Evolutionary conservation across 2,888 invertebrate species (phyloP).

Genomic region (Eulithis testata): DNA sequence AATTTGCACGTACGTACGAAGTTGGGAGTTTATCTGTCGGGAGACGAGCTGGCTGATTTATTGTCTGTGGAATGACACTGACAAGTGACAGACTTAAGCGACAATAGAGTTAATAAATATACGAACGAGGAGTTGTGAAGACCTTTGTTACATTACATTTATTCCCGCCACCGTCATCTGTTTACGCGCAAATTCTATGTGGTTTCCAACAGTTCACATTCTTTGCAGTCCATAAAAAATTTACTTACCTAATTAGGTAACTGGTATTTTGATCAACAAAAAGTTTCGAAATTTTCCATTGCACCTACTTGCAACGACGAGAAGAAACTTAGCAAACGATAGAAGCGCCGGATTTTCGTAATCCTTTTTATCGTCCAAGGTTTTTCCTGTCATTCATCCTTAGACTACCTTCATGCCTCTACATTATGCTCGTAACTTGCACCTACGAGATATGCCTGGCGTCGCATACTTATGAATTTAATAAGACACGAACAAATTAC

Average conservation of each 20-base stretch:
- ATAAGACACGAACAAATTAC: constrained; percentile 75
- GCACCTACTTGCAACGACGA: too few species aligned
- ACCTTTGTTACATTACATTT: too few species aligned
- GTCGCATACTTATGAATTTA: constrained; percentile 76
- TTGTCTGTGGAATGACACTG: constrained; percentile 42
- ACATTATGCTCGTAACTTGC: constrained; percentile 47
- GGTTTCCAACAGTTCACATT: too few species aligned
- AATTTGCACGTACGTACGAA: constrained; percentile 59
- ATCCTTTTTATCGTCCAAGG: constrained; percentile 24
- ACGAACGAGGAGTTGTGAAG: neutral
- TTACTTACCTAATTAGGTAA: too few species aligned
- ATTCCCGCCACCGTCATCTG: too few species aligned
- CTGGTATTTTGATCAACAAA: too few species aligned
- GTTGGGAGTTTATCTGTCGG: constrained; percentile 55
- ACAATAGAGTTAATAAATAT: constrained; percentile 24
- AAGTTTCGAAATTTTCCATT: too few species aligned
- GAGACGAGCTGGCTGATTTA: constrained; percentile 55
- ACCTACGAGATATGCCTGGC: constrained; percentile 49
- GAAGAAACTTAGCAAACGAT: too few species aligned
- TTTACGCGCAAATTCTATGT: too few species aligned
- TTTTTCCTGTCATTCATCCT: constrained; percentile 31
- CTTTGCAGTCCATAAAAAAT: too few species aligned
- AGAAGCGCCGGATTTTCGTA: neutral
- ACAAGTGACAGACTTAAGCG: constrained; percentile 40
- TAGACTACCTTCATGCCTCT: constrained; percentile 3